Base-by-base conservation (phyloP, 2,113 vertebrate species). In the Thunnus thynnus region DNA sequence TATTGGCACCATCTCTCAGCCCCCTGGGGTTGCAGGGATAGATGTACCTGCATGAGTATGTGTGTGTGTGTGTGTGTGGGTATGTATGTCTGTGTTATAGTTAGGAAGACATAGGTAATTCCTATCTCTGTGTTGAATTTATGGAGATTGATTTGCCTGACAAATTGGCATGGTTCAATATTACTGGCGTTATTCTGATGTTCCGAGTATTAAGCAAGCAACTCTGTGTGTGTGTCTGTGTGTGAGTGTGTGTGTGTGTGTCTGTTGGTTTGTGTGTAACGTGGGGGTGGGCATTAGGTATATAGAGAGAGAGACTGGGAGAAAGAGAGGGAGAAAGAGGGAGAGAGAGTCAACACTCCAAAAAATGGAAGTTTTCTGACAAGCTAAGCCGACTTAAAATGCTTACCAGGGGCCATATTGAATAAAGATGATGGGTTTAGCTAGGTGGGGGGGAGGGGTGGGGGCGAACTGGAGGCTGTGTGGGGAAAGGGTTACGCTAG, bases 401-500 rank as follows among this genome's bases (percentile, higher is more conserved):
- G 80, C 87, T 86, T 80, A 91, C 93, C 87, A 71, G 86, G 71
- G 91, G 91, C 86, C 80, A 91, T 88, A 83, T 80, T 93, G 88
- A 93, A 94, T 93, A 92, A 93, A 94, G 92, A 93, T 93, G 92
- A 91, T 89, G 88, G 87, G 78, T 90, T 94, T 89, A 92, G 84
- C 83, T 79, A 72, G 88, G 76, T 85, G 74, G 55, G n/a, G 18
- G 48, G 30, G 7, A 46, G 56, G 73, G 18, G 48, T 22, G 7
- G 57, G 57, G 7, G 27, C 83, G 75, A 91, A 81, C 85, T 85
- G 47, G 65, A 88, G 88, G 89, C 80, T 82, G 75, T 89, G 75
- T 86, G 84, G 47, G 82, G 48, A 85, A 86, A 78, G 61, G 78
- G 87, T 90, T 89, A 87, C 67, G 12, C 68, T 62, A 18, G 81